phyloP scores from a whole-genome alignment of 2,888 invertebrate genomes.

The Macrosoma leucophasiata region DNA sequence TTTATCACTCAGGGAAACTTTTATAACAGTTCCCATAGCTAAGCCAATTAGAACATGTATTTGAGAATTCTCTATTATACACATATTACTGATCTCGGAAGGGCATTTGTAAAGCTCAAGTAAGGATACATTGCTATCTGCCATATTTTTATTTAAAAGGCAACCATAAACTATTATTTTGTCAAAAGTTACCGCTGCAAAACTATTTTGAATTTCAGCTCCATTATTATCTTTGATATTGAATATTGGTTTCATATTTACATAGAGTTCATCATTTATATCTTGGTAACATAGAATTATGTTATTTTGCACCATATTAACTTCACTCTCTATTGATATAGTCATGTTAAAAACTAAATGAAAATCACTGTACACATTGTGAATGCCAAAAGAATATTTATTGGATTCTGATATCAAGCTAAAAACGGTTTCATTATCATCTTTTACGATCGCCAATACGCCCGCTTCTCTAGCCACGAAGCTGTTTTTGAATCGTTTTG shows the following conservation, averaged over 20 bases:
- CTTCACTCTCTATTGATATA: no score
- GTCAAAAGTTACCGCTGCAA: constrained; percentile 45
- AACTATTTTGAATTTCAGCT: no score
- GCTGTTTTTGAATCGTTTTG: constrained; percentile 37
- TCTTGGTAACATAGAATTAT: no score
- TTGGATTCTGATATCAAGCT: constrained; percentile 39
- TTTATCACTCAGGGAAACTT: constrained; percentile 31
- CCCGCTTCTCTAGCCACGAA: constrained; percentile 37
- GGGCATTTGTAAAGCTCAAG: constrained; percentile 46
- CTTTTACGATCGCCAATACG: constrained; percentile 28
- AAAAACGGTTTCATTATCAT: constrained; percentile 32
- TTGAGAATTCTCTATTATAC: constrained; percentile 29
- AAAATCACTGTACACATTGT: constrained; percentile 42
- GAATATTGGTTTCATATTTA: no score
- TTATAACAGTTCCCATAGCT: constrained; percentile 47
- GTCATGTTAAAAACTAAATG: no score
- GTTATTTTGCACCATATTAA: no score
- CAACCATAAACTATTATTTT: constrained; percentile 38
- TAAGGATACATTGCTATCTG: constrained; percentile 30
- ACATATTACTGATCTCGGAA: constrained; percentile 43
- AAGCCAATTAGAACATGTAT: constrained; percentile 41
- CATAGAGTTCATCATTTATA: no score
- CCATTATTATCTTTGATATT: no score
- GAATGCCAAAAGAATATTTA: constrained; percentile 34
- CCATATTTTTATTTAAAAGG: constrained; percentile 29